phyloP scores from a whole-genome alignment of 2,113 vertebrate genomes.

The Rhabdomys dilectus region DNA sequence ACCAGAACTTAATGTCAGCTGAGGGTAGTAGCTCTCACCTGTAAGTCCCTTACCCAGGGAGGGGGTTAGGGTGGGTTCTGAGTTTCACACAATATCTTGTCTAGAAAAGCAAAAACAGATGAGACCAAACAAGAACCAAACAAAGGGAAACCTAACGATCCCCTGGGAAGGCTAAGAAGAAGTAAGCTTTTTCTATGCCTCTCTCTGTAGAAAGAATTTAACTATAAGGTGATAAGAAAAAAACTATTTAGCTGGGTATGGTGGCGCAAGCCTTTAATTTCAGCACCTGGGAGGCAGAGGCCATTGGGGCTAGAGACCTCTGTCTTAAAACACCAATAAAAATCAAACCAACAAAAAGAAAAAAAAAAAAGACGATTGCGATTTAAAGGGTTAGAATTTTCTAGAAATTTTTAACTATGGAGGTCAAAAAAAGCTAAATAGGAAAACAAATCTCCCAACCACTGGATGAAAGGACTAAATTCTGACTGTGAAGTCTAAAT shows the following conservation, averaged over 20 bases:
- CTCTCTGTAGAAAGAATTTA: neutral
- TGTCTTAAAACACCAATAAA: neutral
- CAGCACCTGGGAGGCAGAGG: neutral
- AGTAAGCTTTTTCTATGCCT: neutral
- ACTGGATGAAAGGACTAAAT: neutral
- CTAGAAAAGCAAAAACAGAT: neutral
- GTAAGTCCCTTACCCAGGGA: neutral
- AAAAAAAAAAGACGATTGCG: neutral
- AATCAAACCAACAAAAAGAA: neutral
- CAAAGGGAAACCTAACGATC: neutral
- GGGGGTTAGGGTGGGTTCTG: neutral
- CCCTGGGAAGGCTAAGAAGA: neutral
- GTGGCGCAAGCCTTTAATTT: fast-evolving
- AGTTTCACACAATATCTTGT: neutral
- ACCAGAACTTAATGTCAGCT: neutral
- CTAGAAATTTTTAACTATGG: neutral
- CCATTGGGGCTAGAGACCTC: neutral
- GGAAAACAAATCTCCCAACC: neutral
- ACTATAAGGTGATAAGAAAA: neutral
- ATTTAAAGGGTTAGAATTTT: neutral
- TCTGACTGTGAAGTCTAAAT: neutral
- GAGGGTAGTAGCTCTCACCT: neutral
- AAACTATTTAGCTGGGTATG: neutral
- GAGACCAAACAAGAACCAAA: neutral
- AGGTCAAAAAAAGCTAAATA: neutral